phyloP scores from a whole-genome alignment of 2,797 vertebrate species.

The Esox lucius region DNA sequence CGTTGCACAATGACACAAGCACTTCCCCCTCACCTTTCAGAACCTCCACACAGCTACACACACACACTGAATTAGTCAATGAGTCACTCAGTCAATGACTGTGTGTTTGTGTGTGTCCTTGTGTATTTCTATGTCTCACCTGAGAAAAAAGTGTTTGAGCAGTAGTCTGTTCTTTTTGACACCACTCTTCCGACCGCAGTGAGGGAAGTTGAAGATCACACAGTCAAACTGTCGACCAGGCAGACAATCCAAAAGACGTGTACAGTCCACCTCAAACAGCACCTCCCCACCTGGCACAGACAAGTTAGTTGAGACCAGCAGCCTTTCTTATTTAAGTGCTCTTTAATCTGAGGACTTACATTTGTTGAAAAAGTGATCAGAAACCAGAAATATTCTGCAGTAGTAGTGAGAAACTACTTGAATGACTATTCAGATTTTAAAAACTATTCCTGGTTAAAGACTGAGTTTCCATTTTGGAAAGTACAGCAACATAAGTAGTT shows the following conservation, averaged over 20 bases:
- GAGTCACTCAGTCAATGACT: too few species aligned
- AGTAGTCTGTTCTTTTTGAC: constrained; percentile 91
- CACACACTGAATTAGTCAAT: neutral
- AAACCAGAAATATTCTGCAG: too few species aligned
- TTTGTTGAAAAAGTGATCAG: too few species aligned
- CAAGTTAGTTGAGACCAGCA: neutral
- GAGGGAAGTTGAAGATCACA: constrained; percentile 94
- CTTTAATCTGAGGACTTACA: too few species aligned
- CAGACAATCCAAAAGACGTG: constrained; percentile 75
- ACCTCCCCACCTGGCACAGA: constrained; percentile 76
- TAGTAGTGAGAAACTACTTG: too few species aligned
- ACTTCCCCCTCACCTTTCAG: constrained; percentile 83
- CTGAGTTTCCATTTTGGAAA: too few species aligned
- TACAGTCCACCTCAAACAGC: constrained; percentile 88
- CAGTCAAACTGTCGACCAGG: constrained; percentile 73
- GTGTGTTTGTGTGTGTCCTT: neutral
- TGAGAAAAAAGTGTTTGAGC: constrained; percentile 84
- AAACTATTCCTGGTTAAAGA: too few species aligned
- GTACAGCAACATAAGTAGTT: too few species aligned
- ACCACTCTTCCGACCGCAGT: constrained; percentile 93
- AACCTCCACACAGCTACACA: constrained; percentile 75
- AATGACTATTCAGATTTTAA: too few species aligned
- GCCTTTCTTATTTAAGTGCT: too few species aligned
- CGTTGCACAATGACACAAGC: constrained; percentile 88
- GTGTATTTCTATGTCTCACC: constrained; percentile 67